Conservation (phyloP, 2,113 vertebrate species). For the Cololabis saira region DNA sequence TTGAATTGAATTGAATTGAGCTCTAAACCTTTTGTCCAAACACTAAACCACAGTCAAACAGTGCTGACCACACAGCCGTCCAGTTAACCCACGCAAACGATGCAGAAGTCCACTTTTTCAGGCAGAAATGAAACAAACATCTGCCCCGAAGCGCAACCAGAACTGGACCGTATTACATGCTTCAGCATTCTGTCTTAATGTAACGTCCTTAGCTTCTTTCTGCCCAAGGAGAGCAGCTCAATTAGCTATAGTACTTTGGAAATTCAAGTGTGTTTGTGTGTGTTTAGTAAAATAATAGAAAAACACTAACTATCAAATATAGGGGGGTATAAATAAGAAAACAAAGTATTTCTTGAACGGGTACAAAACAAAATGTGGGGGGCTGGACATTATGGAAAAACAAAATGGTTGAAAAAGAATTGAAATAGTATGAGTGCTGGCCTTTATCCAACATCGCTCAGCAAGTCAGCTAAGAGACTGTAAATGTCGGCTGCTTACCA, state of each 20-base stretch:
- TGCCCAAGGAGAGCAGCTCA: too few relatives aligned
- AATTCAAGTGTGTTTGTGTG: too few relatives aligned
- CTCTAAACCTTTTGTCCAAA: not conserved
- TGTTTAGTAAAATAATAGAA: too few relatives aligned
- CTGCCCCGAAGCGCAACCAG: too few relatives aligned
- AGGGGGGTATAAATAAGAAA: not conserved
- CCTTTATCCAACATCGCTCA: not conserved
- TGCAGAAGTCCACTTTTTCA: not conserved
- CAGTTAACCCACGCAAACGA: not conserved
- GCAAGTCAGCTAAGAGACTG: conserved; percentile 17
- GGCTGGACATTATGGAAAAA: not conserved
- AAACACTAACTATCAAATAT: too few relatives aligned
- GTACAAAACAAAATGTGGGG: too few relatives aligned
- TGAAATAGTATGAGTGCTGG: not conserved
- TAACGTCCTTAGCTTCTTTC: too few relatives aligned
- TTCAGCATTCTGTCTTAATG: too few relatives aligned
- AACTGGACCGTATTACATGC: too few relatives aligned
- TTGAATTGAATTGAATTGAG: too few relatives aligned
- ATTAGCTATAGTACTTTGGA: too few relatives aligned
- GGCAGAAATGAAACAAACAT: not conserved
- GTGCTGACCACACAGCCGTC: not conserved
- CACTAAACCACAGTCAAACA: not conserved
- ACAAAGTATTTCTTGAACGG: too few relatives aligned
- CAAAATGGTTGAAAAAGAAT: conserved; percentile 1
- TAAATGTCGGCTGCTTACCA: conserved; percentile 75